A percentile compares a stretch with the other conserved stretches of the same genome.
Conservation (phyloP, 2,888 invertebrate species). For the Ctenicera cuprea region DNA sequence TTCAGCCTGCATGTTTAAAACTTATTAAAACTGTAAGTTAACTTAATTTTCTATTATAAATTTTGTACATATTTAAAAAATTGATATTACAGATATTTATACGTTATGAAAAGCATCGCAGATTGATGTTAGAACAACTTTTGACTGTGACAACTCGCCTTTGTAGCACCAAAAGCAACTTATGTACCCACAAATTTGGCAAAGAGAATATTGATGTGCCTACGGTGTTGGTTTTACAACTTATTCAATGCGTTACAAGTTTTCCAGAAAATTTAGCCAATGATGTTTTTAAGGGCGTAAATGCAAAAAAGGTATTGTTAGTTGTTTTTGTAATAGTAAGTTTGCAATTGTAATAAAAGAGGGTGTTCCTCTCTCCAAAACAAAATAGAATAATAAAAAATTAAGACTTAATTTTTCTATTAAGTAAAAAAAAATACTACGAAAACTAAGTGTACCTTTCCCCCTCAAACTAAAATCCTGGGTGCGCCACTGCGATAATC, state of each 20-base stretch:
- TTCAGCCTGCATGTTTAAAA: slow-evolving; percentile 92
- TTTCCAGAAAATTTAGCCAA: slow-evolving; percentile 83
- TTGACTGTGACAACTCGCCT: slow-evolving; percentile 97
- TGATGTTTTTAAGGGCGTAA: neutral
- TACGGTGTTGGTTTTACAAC: slow-evolving; percentile 95
- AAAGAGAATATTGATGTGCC: slow-evolving; percentile 99
- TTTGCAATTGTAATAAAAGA: too few species aligned
- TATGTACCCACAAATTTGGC: slow-evolving; percentile 91
- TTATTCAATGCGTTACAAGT: slow-evolving; percentile 97
- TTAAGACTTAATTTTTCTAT: too few species aligned
- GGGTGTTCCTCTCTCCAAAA: too few species aligned
- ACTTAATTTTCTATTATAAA: neutral
- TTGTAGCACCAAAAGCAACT: slow-evolving; percentile 96
- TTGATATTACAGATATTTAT: slow-evolving; percentile 86
- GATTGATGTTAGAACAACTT: slow-evolving; percentile 95
- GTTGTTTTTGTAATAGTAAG: neutral
- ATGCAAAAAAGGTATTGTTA: neutral
- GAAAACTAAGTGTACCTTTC: too few species aligned
- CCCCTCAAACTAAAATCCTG: too few species aligned
- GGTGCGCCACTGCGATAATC: too few species aligned
- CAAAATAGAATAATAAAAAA: too few species aligned
- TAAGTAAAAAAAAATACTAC: too few species aligned
- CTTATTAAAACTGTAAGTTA: slow-evolving; percentile 82
- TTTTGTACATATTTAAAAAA: neutral
- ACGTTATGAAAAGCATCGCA: slow-evolving; percentile 95